Evolutionary conservation across 2,113 vertebrate species (phyloP).

Genomic region (Notarius quadriscutis): DNA sequence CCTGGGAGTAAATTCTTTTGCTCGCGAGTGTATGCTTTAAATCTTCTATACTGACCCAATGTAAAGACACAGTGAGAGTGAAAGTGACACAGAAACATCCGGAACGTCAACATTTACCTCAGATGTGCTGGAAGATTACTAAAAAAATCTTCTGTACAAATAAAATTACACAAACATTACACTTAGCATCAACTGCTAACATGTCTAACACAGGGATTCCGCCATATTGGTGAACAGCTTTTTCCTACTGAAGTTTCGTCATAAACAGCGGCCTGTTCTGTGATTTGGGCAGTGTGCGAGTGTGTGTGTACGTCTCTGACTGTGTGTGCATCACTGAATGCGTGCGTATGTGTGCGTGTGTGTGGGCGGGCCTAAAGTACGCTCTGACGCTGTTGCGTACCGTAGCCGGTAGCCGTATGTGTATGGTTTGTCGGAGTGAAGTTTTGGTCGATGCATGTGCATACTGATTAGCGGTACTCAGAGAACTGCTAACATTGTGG

Average conservation of each 20-base stretch:
- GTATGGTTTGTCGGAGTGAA: conserved; percentile 70
- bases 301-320: background rate
- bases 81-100: background rate
- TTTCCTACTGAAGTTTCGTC: conserved; percentile 61
- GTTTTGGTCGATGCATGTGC: conserved; percentile 33
- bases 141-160: too few relatives aligned
- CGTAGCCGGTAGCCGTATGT: conserved; percentile 68
- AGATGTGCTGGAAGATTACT: background rate
- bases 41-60: background rate
- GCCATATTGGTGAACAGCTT: background rate
- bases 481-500: background rate
- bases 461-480: background rate
- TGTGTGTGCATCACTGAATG: background rate
- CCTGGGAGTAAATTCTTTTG: background rate
- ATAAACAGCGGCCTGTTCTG: conserved; percentile 64
- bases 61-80: background rate
- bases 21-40: background rate
- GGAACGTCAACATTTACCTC: background rate
- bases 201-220: background rate
- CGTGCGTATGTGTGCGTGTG: background rate
- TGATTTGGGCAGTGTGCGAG: rapidly evolving
- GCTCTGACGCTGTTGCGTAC: conserved; percentile 68
- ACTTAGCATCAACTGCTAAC: background rate
- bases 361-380: conserved; percentile 65
- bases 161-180: background rate